These are phyloP conservation scores for Helicolenus hilgendorfi DNA, from an alignment of 2,797 vertebrate species.

Conservation along the genomic window DNA sequence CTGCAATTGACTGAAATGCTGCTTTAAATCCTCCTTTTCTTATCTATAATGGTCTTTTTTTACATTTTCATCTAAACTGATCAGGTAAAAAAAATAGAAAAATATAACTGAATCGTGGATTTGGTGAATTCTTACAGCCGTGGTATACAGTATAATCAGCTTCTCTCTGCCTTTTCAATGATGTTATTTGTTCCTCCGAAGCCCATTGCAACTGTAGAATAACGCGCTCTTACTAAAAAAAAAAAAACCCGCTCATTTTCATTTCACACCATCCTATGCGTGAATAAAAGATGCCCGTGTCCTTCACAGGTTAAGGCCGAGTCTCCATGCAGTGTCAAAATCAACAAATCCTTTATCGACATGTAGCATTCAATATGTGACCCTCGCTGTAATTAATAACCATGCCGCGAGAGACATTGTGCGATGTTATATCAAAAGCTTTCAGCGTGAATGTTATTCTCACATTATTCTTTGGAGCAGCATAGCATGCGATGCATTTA, in stretches of 20 bases:
- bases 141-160: background rate
- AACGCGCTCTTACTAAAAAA: conserved; percentile 8
- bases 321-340: conserved; percentile 40
- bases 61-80: background rate
- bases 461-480: conserved; percentile 33
- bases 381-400: conserved; percentile 35
- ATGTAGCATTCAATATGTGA: conserved; percentile 25
- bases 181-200: conserved; percentile 11
- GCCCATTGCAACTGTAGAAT: conserved; percentile 16
- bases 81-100: conserved; percentile 15
- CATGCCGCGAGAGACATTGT: background rate
- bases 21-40: background rate
- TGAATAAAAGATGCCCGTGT: conserved; percentile 8
- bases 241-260: conserved; percentile 8
- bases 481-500: conserved; percentile 15
- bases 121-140: background rate
- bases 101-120: background rate
- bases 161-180: conserved; percentile 10
- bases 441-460: conserved; percentile 14
- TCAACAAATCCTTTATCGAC: conserved; percentile 42
- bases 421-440: conserved; percentile 11
- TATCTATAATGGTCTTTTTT: background rate
- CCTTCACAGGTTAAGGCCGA: conserved; percentile 44
- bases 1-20: background rate
- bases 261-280: conserved; percentile 26